These are phyloP conservation scores for Ciconia nigra DNA, from an alignment of 2,797 vertebrate species.

Conservation along the genomic window DNA sequence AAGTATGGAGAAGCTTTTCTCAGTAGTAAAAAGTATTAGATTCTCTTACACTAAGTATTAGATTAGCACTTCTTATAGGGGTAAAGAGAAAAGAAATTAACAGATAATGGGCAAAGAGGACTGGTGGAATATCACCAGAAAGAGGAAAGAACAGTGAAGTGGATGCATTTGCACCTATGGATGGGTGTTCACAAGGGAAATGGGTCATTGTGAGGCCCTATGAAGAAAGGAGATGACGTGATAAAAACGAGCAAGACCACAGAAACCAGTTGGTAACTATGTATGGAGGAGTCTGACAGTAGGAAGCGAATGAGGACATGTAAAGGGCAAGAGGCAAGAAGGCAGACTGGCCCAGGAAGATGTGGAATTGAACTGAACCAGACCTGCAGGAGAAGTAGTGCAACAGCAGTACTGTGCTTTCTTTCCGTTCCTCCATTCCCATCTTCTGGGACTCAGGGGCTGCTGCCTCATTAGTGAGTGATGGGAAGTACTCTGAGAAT, in stretches of 20 bases:
- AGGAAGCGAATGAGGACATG: not conserved
- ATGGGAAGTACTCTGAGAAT: not conserved
- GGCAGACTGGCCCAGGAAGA: not conserved
- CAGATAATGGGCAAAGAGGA: not conserved
- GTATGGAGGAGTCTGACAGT: not conserved
- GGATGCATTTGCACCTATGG: not conserved
- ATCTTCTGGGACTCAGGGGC: not conserved
- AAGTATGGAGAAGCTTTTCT: not conserved
- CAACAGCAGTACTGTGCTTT: not conserved
- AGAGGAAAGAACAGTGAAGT: not conserved
- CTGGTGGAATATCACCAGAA: not conserved
- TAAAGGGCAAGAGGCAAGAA: not conserved
- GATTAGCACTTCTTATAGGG: not conserved
- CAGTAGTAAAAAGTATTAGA: not conserved
- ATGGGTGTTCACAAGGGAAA: not conserved
- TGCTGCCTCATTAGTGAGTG: not conserved
- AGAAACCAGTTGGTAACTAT: not conserved
- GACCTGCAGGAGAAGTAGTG: not conserved
- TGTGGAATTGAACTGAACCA: not conserved
- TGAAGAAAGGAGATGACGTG: not conserved
- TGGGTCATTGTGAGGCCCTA: accelerated
- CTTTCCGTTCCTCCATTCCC: not conserved
- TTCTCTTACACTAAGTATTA: not conserved
- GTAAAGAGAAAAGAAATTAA: not conserved
- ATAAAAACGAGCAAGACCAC: not conserved